A percentile compares a stretch with the other conserved stretches of the same genome.
Evolutionary conservation across 2,888 invertebrate species (phyloP).

Genomic region (Tetheella fluctuosa): DNA sequence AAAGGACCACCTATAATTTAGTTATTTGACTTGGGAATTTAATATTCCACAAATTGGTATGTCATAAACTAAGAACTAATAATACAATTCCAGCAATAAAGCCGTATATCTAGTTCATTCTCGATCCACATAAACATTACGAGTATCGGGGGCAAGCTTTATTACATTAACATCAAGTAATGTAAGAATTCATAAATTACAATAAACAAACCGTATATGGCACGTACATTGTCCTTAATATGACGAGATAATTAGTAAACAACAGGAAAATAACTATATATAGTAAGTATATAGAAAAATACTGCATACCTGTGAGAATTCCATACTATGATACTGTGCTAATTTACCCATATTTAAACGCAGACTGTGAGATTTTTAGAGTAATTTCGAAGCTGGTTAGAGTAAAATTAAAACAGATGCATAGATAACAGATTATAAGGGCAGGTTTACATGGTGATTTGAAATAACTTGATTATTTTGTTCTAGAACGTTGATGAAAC

Average conservation of each 20-base stretch:
- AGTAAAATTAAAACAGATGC: too few relatives aligned
- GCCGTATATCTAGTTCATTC: background rate
- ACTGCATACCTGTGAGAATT: slow-evolving; percentile 1
- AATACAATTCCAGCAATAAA: too few relatives aligned
- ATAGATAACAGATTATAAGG: too few relatives aligned
- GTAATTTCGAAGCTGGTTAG: background rate
- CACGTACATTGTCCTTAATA: slow-evolving; percentile 10
- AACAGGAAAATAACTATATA: slow-evolving; percentile 13
- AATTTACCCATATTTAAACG: background rate
- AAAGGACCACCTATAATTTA: too few relatives aligned
- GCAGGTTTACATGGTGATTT: too few relatives aligned
- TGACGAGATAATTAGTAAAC: slow-evolving; percentile 11
- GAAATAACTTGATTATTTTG: too few relatives aligned
- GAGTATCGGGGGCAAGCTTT: background rate
- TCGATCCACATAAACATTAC: background rate
- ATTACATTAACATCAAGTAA: background rate
- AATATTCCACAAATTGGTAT: too few relatives aligned
- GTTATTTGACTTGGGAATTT: too few relatives aligned
- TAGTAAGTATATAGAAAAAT: slow-evolving; percentile 6
- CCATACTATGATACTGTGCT: background rate
- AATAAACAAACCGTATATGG: background rate
- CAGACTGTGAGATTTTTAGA: background rate
- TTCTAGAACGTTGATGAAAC: too few relatives aligned
- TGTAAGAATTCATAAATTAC: slow-evolving; percentile 7
- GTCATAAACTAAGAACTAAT: too few relatives aligned